A percentile compares a stretch with the other conserved stretches of the same genome.
phyloP scores from a whole-genome alignment of 2,113 vertebrate species.

The Zosterops borbonicus region DNA sequence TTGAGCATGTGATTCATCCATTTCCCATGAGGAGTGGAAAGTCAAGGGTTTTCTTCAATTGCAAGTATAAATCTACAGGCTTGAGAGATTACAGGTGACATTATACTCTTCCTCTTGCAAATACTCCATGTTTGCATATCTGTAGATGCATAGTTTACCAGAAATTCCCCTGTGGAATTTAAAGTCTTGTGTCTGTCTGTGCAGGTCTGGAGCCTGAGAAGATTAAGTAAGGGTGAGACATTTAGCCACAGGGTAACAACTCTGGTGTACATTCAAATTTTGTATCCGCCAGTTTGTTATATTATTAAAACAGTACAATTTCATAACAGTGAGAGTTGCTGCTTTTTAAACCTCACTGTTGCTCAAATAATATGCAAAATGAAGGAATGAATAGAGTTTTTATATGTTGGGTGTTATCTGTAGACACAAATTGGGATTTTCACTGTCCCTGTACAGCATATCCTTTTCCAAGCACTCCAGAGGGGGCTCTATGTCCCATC shows the following conservation, averaged over 20 bases:
- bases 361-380: neutral
- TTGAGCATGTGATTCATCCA: neutral
- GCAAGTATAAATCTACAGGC: neutral
- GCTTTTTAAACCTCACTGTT: neutral
- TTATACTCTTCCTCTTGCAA: slow-evolving; percentile 31
- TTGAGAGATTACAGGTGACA: slow-evolving; percentile 34
- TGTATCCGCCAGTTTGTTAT: neutral
- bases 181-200: neutral
- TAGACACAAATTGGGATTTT: neutral
- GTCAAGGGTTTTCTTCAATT: slow-evolving; percentile 14
- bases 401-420: neutral
- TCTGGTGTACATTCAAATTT: slow-evolving; percentile 9
- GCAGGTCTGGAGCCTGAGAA: slow-evolving; percentile 8
- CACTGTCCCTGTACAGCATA: neutral
- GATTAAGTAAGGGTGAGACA: slow-evolving; percentile 46
- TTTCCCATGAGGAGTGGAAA: neutral
- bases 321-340: neutral
- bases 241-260: slow-evolving; percentile 29
- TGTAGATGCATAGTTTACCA: neutral
- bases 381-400: neutral
- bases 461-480: neutral
- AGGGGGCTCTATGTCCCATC: fast-evolving
- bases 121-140: neutral
- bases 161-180: slow-evolving; percentile 35
- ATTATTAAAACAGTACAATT: slow-evolving; percentile 5